Evolutionary conservation across 2,888 invertebrate species (phyloP), one percentile per base, ranked within the genome.

Genomic region (Myopa tessellatipennis): DNA sequence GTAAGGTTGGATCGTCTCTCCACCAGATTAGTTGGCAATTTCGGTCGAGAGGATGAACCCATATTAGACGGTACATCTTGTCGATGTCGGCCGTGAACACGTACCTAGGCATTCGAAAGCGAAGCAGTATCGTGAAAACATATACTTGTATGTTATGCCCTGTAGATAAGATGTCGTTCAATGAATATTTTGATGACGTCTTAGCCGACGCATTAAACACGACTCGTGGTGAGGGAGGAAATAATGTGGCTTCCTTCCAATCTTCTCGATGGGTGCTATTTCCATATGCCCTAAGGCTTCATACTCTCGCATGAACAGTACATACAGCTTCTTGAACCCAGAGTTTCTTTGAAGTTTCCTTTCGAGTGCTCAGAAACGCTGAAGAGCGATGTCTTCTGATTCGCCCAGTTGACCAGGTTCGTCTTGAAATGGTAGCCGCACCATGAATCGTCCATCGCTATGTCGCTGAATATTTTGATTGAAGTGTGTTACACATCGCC

Each of bases 121-220:
- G 38, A 16, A 67, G 26, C 14, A 67, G 8, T 38, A 38, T 38
- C 7, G 38, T 38, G 65, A 38, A 36, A 14, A 67, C 65, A 18
- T 68, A 50, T n/a, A n/a, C 40, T 68, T 68, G 68, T n/a, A 68
- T 68, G 38, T 16, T 45, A 2, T 61, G 4, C 52, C 10, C 34
- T 76, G 60, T n/a, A 40, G 76, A 38, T 55, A 72, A 16, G 26
- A 79, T 69, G 55, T 80, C 65, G 68, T 81, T 80, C 45, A 79
- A 72, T 0, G 70, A 78, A 10, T 26, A 34, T 3, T 45, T 52
- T 3, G 68, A 60, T 38, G 73, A 71, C 16, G 73, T 73, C 5
- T 60, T 45, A 18, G 77, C 77, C n/a, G 77, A 79, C n/a, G 76
- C 79, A 78, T 79, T 77, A 36, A 79, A 80, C 1, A 45, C 45